Conservation (phyloP, 2,797 vertebrate species). For the Pipistrellus pipistrellus region DNA sequence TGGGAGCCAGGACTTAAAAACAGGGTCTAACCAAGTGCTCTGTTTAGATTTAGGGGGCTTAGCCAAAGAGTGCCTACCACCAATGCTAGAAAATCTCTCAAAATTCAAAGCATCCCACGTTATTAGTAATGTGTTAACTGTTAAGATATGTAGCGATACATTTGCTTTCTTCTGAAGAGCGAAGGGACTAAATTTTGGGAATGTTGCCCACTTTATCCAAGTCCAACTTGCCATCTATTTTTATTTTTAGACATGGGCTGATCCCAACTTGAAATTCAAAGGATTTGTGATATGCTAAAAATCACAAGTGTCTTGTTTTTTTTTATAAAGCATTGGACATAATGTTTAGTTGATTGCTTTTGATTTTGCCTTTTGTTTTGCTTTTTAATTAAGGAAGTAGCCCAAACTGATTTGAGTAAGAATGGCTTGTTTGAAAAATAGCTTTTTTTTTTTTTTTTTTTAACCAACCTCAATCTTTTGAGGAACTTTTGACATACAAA, state of each 20-base stretch:
- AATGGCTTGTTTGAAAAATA: constrained; percentile 20
- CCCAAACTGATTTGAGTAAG: background rate
- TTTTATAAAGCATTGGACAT: background rate
- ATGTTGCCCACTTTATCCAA: background rate
- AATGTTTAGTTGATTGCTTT: background rate
- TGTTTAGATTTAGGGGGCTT: background rate
- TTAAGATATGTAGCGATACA: background rate
- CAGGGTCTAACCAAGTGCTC: background rate
- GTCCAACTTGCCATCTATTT: background rate
- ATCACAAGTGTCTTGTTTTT: background rate
- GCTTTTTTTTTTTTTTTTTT: background rate
- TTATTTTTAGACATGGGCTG: background rate
- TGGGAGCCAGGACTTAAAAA: background rate
- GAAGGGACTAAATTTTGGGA: background rate
- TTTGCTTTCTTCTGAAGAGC: background rate
- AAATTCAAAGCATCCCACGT: background rate
- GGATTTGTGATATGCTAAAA: constrained; percentile 6
- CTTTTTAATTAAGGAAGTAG: constrained; percentile 7
- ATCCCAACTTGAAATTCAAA: constrained; percentile 25
- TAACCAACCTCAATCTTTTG: background rate
- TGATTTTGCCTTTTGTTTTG: background rate
- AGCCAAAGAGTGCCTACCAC: background rate
- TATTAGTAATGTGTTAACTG: background rate
- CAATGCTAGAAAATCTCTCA: background rate
- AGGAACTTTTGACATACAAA: background rate